These are phyloP conservation scores for Parnassius orleans DNA, from an alignment of 2,888 invertebrate species.

Conservation along the genomic window DNA sequence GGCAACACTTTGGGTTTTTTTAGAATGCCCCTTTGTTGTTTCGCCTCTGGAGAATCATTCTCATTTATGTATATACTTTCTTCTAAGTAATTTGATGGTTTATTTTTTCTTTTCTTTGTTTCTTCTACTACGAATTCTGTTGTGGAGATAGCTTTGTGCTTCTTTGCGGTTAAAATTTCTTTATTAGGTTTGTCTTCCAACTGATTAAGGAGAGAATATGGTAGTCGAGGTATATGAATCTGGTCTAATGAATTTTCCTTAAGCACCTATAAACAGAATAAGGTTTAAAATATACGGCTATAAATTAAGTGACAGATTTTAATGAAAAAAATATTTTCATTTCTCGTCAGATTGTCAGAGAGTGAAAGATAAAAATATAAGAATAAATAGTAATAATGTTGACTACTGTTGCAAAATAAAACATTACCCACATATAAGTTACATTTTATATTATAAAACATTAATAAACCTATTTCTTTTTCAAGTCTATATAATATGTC, in stretches of 20 bases:
- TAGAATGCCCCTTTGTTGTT: conserved; percentile 42
- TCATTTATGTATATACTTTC: conserved; percentile 67
- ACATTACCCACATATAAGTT: too few relatives aligned
- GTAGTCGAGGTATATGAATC: conserved; percentile 56
- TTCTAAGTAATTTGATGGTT: conserved; percentile 70
- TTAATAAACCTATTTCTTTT: too few relatives aligned
- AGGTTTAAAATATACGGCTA: not conserved
- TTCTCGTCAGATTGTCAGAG: too few relatives aligned
- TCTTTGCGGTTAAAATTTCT: conserved; percentile 36
- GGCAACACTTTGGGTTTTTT: conserved; percentile 64
- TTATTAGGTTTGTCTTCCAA: conserved; percentile 54
- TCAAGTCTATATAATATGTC: too few relatives aligned
- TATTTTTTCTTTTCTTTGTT: conserved; percentile 49
- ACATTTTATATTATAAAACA: too few relatives aligned
- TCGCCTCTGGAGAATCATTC: conserved; percentile 34
- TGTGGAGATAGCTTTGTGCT: conserved; percentile 52
- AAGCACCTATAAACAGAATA: conserved; percentile 42
- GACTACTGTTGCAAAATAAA: too few relatives aligned
- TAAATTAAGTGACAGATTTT: too few relatives aligned
- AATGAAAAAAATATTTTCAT: too few relatives aligned
- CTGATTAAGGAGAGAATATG: conserved; percentile 51
- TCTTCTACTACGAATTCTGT: conserved; percentile 61
- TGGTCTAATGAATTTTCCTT: conserved; percentile 55
- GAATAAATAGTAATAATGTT: too few relatives aligned
- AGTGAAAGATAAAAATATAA: too few relatives aligned